phyloP scores from a whole-genome alignment of 2,113 vertebrate species.

The Rallus limicola region DNA sequence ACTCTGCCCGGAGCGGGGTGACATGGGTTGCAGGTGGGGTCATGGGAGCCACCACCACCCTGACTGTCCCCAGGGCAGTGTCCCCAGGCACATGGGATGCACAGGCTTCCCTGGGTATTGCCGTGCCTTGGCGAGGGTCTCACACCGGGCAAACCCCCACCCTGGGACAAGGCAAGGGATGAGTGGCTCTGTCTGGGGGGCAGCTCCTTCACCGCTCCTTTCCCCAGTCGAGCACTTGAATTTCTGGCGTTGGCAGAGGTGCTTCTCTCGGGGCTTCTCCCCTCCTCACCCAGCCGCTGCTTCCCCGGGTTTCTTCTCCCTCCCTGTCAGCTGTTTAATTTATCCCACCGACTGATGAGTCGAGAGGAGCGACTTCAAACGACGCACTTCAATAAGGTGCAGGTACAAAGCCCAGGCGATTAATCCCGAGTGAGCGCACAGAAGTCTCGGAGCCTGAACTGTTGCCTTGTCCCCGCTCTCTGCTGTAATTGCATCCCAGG shows the following conservation, averaged over 20 bases:
- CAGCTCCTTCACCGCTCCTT: neutral
- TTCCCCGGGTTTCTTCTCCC: neutral
- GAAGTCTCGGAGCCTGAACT: neutral
- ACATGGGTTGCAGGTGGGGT: neutral
- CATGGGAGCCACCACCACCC: fast-evolving
- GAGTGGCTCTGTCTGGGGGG: neutral
- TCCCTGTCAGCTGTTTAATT: conserved; percentile 38
- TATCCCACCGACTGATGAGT: conserved; percentile 6
- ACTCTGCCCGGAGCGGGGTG: neutral
- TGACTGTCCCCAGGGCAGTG: neutral
- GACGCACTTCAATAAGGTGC: conserved; percentile 16
- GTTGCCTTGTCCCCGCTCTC: neutral
- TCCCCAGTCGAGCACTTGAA: neutral
- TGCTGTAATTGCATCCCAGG: conserved; percentile 32
- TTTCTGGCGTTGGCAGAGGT: neutral
- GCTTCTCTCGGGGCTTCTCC: neutral
- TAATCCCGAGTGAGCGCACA: neutral
- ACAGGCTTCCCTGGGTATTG: neutral
- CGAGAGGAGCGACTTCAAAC: conserved; percentile 52
- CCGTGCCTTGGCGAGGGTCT: fast-evolving
- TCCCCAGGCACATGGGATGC: neutral
- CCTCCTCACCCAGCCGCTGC: neutral
- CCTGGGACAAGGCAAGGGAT: neutral
- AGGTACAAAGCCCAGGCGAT: conserved; percentile 52
- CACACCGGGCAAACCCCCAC: fast-evolving